Evolutionary conservation across 2,888 invertebrate genomes (phyloP), one percentile per base, ranked within the genome.

Genomic region (Ecliptopera silaceata): DNA sequence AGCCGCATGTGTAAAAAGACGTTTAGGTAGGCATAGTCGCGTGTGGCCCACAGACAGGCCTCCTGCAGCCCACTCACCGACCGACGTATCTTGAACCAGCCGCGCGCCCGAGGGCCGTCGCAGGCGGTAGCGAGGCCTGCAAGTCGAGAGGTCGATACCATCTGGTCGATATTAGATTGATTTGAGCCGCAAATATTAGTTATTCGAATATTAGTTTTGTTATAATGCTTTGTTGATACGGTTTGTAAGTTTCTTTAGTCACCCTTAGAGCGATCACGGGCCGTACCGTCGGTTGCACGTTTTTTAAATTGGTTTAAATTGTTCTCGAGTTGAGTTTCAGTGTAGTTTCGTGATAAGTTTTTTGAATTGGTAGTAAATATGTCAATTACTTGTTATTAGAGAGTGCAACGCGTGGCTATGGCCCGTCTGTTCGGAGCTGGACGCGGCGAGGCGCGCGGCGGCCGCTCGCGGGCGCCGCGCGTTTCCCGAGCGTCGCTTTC

Each of bases 91-190:
- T 50, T 34, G 42, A 36, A 36, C 38, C 46, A 41, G 10, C 29
- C 6, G 31, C 10, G 26, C 42, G 34, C 4, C 2, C 26, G 39
- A 38, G 36, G 56, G 64, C 60, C 70, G 60, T 65, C 66, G 36
- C 63, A 38, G 44, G 68, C 67, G 68, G 61, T 67, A 72, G 69
- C 65, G 68, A 66, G 73, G 72, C 68, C 72, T 67, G 68, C 71
- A 82, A 81, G 79, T 82, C 79, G 79, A 80, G 81, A 86, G 83
- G 78, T 82, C 79, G 79, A 81, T 81, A 86, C 88, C 88, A 89
- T 86, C 90, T 85, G 89, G 80, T 89, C 88, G 88, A 87, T 86
- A 84, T 87, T 87, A 89, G 88, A 90, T 86, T 87, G 84, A 85
- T 86, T 85, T 84, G 83, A 84, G 80, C 83, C 43, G 80, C 83